These are phyloP conservation scores for Vanessa tameamea DNA, from an alignment of 1,140 invertebrate genomes.

Conservation along the genomic window DNA sequence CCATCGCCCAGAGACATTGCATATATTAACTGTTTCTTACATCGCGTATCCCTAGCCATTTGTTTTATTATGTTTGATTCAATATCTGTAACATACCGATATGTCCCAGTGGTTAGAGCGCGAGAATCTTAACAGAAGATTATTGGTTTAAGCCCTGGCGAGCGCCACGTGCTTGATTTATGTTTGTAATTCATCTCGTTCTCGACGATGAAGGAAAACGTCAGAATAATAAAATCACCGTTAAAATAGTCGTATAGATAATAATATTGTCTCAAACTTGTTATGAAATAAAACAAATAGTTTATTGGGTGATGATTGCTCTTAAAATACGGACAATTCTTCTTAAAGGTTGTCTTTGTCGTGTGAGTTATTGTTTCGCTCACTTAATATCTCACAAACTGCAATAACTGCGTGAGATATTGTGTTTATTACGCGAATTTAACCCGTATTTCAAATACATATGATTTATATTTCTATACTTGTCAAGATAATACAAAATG, in stretches of 20 bases:
- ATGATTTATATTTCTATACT: constrained; percentile 5
- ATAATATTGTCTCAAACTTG: too few species aligned
- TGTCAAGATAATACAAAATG: neutral
- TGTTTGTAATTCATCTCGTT: neutral
- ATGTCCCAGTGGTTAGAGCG: too few species aligned
- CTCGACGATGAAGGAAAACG: too few species aligned
- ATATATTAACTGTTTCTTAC: too few species aligned
- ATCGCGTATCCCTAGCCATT: too few species aligned
- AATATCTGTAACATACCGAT: too few species aligned
- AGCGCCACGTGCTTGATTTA: too few species aligned
- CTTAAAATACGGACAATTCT: neutral
- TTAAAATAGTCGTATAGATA: too few species aligned
- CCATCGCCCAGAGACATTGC: too few species aligned
- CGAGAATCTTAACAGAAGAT: too few species aligned
- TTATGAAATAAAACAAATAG: neutral
- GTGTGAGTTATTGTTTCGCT: constrained; percentile 7
- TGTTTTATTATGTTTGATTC: too few species aligned
- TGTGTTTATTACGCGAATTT: neutral
- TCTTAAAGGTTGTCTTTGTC: neutral
- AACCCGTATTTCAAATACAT: neutral
- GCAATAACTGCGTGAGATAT: neutral
- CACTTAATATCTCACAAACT: constrained; percentile 23
- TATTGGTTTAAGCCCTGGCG: too few species aligned
- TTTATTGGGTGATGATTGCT: neutral
- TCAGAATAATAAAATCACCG: neutral